Percentiles rank a stretch among this genome's conserved stretches.
These are phyloP conservation scores for Temnopleurus reevesii DNA, from an alignment of 53 echinoderm and acorn worm genomes.

Conservation along the genomic window DNA sequence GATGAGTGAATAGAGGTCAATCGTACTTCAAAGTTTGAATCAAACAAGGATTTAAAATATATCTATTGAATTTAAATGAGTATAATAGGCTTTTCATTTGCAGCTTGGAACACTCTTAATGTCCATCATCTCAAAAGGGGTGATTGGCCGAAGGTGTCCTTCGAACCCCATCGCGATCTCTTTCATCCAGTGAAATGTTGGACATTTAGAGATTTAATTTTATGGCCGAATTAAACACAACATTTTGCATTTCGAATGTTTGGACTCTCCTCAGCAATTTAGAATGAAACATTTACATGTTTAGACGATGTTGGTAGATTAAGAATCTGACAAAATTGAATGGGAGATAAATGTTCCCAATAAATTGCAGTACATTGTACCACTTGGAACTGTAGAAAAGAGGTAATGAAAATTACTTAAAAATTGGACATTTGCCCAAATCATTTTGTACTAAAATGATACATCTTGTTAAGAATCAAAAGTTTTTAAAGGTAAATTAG, in stretches of 20 bases:
- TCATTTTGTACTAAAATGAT: no score
- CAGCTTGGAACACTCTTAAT: slow-evolving; percentile 17
- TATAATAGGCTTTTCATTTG: slow-evolving; percentile 26
- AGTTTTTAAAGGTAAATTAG: no score
- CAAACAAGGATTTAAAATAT: slow-evolving; percentile 6
- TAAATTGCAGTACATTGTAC: no score
- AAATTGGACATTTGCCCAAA: no score
- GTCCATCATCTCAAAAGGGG: neutral
- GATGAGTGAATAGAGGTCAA: neutral
- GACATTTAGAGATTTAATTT: neutral
- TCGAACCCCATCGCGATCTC: neutral
- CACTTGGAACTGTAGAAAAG: no score
- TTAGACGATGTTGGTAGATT: neutral
- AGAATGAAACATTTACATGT: slow-evolving; percentile 16
- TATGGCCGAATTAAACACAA: slow-evolving; percentile 4
- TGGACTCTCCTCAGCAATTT: neutral
- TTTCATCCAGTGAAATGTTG: neutral
- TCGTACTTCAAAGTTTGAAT: neutral
- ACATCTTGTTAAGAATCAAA: no score
- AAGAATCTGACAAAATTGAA: neutral
- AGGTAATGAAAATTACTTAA: no score
- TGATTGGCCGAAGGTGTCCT: slow-evolving; percentile 32
- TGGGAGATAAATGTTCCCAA: neutral
- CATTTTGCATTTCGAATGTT: neutral
- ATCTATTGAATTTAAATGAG: neutral